Conservation (phyloP, 2,888 invertebrate genomes). For the Deroplatys truncata region DNA sequence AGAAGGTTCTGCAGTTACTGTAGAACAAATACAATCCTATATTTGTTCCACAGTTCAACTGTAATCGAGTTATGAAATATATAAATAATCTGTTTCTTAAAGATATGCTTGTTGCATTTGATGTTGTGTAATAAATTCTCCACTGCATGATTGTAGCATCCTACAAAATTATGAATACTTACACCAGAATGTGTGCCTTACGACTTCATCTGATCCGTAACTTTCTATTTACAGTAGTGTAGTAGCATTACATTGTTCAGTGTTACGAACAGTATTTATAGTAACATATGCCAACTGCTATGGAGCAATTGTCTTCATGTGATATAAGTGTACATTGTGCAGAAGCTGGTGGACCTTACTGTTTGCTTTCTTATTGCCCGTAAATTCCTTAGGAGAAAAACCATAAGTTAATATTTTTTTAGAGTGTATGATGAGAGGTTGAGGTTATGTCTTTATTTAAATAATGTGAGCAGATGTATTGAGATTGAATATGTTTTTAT, state of each 20-base stretch:
- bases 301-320: not conserved
- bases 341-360: not conserved
- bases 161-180: not conserved
- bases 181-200: slow-evolving; percentile 6
- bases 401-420: not conserved
- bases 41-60: too few species aligned
- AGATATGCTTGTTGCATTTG: too few species aligned
- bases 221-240: not conserved
- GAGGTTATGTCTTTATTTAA: not conserved
- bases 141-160: not conserved
- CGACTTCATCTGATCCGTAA: slow-evolving; percentile 1
- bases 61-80: too few species aligned
- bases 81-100: too few species aligned
- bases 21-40: too few species aligned
- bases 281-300: not conserved
- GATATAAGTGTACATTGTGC: not conserved
- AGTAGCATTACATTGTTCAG: not conserved
- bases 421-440: not conserved
- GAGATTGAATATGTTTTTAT: not conserved
- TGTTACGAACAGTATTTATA: not conserved
- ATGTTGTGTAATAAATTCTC: not conserved
- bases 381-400: not conserved
- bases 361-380: not conserved
- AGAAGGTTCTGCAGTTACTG: too few species aligned
- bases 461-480: not conserved